A percentile compares a stretch with the other conserved stretches of the same genome.
These are phyloP conservation scores for Paradisaea rubra DNA, from an alignment of 2,113 vertebrate genomes.

Conservation along the genomic window DNA sequence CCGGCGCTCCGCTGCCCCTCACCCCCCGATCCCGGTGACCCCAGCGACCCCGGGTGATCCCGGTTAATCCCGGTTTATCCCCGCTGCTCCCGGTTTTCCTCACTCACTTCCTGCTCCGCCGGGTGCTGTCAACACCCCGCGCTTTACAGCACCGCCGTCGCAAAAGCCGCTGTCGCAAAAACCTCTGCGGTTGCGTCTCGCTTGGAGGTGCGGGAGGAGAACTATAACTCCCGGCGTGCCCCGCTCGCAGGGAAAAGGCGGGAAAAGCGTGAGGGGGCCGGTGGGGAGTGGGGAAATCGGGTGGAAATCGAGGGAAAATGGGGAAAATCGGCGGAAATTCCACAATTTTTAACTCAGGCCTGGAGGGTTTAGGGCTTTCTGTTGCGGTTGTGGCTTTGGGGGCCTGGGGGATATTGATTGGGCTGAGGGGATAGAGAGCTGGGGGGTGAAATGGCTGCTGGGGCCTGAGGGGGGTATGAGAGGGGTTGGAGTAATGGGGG, in stretches of 20 bases:
- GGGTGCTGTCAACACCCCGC: background rate
- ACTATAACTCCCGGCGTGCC: background rate
- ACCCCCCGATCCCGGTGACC: no score
- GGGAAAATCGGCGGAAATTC: background rate
- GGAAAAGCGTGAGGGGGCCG: background rate
- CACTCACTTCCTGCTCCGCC: background rate
- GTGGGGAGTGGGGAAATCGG: background rate
- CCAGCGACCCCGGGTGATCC: background rate
- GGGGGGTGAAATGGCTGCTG: background rate
- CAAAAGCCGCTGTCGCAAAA: background rate
- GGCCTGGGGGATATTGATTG: background rate
- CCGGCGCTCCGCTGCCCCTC: background rate
- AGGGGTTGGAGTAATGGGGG: no score
- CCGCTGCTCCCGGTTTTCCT: background rate
- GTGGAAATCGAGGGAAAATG: background rate
- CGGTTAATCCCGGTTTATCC: background rate
- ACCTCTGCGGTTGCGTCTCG: fast-evolving
- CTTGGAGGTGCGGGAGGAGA: background rate
- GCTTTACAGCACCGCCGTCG: background rate
- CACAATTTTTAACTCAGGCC: background rate
- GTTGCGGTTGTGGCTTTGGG: background rate
- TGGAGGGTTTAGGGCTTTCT: background rate
- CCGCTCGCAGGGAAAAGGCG: background rate
- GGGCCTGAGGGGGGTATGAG: background rate
- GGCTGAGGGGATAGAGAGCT: no score